A percentile compares a stretch with the other conserved stretches of the same genome.
Conservation (phyloP, 2,888 invertebrate genomes). For the Panorpa germanica region DNA sequence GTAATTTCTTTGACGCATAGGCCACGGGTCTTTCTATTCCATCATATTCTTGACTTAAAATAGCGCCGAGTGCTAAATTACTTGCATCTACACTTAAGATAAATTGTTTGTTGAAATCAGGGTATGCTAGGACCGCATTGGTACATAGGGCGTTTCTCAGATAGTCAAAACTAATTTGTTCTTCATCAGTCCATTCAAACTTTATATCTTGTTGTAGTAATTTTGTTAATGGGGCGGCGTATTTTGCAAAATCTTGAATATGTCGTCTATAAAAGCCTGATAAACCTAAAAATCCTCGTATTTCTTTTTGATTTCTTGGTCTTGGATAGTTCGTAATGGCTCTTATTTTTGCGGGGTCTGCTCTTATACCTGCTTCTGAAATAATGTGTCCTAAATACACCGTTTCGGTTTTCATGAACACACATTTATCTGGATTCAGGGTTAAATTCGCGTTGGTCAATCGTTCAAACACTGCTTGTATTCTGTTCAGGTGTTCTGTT, state of each 20-base stretch:
- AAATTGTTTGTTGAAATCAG: background rate
- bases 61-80: background rate
- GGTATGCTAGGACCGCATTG: background rate
- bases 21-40: too few species aligned
- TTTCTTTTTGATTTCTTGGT: slow-evolving; percentile 1
- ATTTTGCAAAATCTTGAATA: slow-evolving; percentile 1
- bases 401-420: too few species aligned
- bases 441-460: too few species aligned
- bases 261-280: slow-evolving; percentile 1
- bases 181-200: background rate
- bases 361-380: too few species aligned
- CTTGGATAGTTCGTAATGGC: background rate
- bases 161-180: background rate
- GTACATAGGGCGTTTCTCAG: background rate
- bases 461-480: too few species aligned
- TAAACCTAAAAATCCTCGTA: slow-evolving; percentile 1
- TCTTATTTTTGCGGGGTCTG: background rate
- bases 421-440: too few species aligned
- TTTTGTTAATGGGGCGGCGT: background rate
- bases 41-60: background rate
- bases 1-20: too few species aligned
- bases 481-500: too few species aligned
- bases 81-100: background rate
- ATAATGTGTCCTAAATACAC: too few species aligned
- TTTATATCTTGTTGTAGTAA: slow-evolving; percentile 3